These are phyloP conservation scores for Sparus aurata DNA, from an alignment of 2,797 vertebrate species.

Conservation along the genomic window DNA sequence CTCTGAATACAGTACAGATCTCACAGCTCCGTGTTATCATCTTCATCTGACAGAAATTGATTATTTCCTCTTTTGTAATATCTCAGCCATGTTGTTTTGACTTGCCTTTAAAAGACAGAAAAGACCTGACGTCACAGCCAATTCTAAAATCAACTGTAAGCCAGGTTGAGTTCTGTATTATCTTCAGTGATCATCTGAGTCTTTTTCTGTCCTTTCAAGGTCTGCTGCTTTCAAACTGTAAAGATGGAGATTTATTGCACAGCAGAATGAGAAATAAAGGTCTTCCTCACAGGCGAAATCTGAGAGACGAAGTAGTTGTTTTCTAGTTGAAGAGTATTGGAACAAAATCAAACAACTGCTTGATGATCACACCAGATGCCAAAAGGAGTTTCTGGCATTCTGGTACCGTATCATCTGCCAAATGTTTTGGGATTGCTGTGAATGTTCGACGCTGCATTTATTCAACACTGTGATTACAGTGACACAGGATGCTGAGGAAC, in stretches of 20 bases:
- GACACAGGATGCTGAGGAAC: background rate
- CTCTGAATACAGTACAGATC: constrained; percentile 29
- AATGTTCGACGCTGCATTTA: constrained; percentile 14
- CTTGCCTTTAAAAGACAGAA: constrained; percentile 1
- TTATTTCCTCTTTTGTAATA: background rate
- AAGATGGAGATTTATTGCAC: background rate
- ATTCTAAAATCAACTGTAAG: background rate
- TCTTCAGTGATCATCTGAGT: background rate
- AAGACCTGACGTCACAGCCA: too few species aligned
- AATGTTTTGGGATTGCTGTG: constrained; percentile 14
- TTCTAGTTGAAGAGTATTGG: background rate
- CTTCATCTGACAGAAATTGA: constrained; percentile 18
- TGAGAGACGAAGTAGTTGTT: background rate
- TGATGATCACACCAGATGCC: constrained; percentile 3
- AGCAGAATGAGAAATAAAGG: background rate
- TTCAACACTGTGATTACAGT: constrained; percentile 1
- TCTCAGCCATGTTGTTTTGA: background rate
- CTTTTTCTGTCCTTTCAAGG: background rate
- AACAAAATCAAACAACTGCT: constrained; percentile 1
- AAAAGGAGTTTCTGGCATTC: constrained; percentile 30
- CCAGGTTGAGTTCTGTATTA: background rate
- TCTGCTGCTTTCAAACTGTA: background rate
- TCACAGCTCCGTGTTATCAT: constrained; percentile 29
- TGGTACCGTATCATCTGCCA: constrained; percentile 11
- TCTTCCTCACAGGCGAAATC: background rate